phyloP scores from a whole-genome alignment of 1,140 invertebrate species.

The Sitobion miscanthi region DNA sequence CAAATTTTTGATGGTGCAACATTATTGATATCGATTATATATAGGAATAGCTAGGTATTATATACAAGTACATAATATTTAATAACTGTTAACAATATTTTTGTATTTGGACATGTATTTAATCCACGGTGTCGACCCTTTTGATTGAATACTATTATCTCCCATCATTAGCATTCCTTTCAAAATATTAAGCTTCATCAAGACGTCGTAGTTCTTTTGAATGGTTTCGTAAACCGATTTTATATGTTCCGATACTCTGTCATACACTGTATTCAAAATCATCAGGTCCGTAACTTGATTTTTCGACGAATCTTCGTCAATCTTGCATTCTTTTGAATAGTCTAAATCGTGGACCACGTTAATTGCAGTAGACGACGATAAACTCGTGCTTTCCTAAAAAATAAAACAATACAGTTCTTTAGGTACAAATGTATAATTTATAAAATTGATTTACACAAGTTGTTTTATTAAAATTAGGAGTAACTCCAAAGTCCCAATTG shows the following conservation, averaged over 20 bases:
- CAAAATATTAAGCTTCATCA: conserved; percentile 25
- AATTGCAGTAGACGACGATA: background rate
- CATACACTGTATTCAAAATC: background rate
- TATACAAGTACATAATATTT: background rate
- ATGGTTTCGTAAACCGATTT: background rate
- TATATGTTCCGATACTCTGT: background rate
- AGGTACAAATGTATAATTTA: background rate
- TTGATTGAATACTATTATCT: background rate
- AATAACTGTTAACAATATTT: background rate
- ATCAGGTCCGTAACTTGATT: background rate
- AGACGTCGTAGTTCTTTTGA: background rate
- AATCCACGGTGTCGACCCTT: background rate
- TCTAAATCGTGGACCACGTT: background rate
- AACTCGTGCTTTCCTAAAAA: background rate
- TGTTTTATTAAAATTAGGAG: too few species aligned
- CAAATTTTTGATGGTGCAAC: too few species aligned
- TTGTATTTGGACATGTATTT: conserved; percentile 30
- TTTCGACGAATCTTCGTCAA: background rate
- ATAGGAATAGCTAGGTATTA: too few species aligned
- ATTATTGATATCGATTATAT: too few species aligned
- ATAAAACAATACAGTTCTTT: background rate
- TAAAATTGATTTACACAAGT: too few species aligned
- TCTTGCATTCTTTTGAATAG: background rate
- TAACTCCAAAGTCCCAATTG: too few species aligned
- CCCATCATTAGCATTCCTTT: conserved; percentile 9